Conservation (phyloP, 2,113 vertebrate species). For the Phylloscopus trochiloides region DNA sequence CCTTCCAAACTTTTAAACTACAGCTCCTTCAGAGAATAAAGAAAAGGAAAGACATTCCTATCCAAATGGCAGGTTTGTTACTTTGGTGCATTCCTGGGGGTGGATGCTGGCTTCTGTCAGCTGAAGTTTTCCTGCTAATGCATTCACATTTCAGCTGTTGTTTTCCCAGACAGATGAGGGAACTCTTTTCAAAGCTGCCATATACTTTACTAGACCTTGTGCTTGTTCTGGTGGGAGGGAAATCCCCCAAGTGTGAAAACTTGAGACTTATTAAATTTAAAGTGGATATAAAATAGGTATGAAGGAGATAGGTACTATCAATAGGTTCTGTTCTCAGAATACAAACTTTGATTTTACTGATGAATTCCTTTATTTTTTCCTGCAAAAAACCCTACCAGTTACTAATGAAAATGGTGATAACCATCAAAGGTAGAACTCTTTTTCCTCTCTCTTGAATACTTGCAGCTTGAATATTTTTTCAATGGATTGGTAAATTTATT, state of each 20-base stretch:
- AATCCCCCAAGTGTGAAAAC: not conserved
- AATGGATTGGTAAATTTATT: not conserved
- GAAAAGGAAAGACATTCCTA: not conserved
- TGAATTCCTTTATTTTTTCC: not conserved
- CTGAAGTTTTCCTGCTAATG: not conserved
- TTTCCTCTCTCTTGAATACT: not conserved
- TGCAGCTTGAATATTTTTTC: not conserved
- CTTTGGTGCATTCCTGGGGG: fast-evolving
- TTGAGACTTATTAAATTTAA: not conserved
- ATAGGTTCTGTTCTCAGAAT: not conserved
- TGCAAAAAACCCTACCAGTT: not conserved
- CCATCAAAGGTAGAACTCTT: not conserved
- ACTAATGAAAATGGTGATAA: not conserved
- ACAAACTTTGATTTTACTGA: not conserved
- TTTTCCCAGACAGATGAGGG: not conserved
- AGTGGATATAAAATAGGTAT: not conserved
- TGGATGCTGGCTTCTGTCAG: not conserved
- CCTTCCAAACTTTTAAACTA: not conserved
- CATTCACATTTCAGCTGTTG: not conserved
- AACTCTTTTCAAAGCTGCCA: not conserved
- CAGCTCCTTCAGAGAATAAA: not conserved
- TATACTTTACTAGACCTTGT: not conserved
- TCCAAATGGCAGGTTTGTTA: not conserved
- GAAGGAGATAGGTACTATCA: not conserved
- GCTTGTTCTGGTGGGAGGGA: not conserved